Percentiles rank a stretch among this genome's conserved stretches.
Evolutionary conservation across 2,113 vertebrate genomes (phyloP).

Genomic region (Beaufortia kweichowensis): DNA sequence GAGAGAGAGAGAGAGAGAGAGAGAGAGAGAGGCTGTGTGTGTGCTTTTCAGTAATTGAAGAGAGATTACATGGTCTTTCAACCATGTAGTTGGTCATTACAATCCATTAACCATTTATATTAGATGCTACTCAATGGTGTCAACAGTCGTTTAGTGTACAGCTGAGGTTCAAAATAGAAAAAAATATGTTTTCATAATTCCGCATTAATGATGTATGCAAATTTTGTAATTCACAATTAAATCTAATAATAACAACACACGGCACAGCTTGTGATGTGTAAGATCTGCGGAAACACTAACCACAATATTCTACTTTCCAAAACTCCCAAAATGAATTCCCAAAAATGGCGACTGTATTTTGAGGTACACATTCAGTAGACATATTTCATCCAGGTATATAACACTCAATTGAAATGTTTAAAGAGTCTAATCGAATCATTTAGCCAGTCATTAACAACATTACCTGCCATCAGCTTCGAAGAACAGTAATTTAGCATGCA

Average conservation of each 20-base stretch:
- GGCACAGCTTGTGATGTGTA: not conserved
- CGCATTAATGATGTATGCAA: conserved; percentile 18
- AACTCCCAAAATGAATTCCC: conserved; percentile 9
- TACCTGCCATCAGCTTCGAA: conserved; percentile 48
- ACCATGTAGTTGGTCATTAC: conserved; percentile 95
- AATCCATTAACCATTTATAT: conserved; percentile 92
- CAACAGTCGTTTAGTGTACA: conserved; percentile 90
- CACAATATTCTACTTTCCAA: not conserved
- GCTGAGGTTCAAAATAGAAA: conserved; percentile 66
- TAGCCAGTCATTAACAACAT: conserved; percentile 41
- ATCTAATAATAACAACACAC: not conserved
- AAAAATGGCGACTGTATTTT: conserved; percentile 19
- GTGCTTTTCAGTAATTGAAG: conserved; percentile 95
- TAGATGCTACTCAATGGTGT: conserved; percentile 93
- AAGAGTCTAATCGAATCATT: conserved; percentile 52
- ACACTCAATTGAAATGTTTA: conserved; percentile 57
- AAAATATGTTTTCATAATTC: conserved; percentile 53
- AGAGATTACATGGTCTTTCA: conserved; percentile 95
- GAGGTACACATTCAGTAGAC: conserved; percentile 30
- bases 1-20: conserved; percentile 21
- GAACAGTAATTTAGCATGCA: conserved; percentile 56
- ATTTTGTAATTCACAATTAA: not conserved
- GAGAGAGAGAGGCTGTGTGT: conserved; percentile 65
- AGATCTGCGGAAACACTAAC: not conserved
- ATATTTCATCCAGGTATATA: conserved; percentile 44